These are phyloP conservation scores for Pempheris klunzingeri DNA, from an alignment of 2,797 vertebrate species.

Conservation along the genomic window DNA sequence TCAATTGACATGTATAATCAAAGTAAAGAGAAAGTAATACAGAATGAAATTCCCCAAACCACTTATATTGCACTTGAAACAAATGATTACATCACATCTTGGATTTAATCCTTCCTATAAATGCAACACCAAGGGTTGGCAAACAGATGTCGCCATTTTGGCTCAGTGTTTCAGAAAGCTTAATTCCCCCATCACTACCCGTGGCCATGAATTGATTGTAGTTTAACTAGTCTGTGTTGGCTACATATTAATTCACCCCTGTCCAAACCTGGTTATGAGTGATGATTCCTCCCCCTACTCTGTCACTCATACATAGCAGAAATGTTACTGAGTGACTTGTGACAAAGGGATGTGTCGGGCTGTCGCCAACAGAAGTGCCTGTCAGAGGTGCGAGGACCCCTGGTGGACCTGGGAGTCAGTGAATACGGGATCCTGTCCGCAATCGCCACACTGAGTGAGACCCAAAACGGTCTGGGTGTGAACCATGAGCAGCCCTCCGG, in stretches of 20 bases:
- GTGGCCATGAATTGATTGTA: neutral
- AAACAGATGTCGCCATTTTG: neutral
- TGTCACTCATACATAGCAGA: neutral
- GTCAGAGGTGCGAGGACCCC: conserved; percentile 77
- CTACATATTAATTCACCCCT: neutral
- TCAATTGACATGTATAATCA: neutral
- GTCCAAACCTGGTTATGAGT: neutral
- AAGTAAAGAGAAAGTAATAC: neutral
- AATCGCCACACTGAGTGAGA: conserved; percentile 78
- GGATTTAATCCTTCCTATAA: neutral
- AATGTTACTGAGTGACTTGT: neutral
- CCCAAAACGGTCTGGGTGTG: conserved; percentile 73
- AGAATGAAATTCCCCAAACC: neutral
- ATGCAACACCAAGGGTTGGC: neutral
- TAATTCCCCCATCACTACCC: neutral
- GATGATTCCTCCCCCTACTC: neutral
- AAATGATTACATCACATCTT: neutral
- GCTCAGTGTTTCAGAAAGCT: neutral
- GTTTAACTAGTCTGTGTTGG: neutral
- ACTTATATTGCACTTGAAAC: no score
- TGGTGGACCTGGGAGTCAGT: conserved; percentile 84
- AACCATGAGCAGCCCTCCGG: conserved; percentile 31
- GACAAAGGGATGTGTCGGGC: neutral
- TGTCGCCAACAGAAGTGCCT: conserved; percentile 74
- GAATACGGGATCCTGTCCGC: conserved; percentile 84